Evolutionary conservation across 2,888 invertebrate species (phyloP).

Genomic region (Leistus spinibarbis): DNA sequence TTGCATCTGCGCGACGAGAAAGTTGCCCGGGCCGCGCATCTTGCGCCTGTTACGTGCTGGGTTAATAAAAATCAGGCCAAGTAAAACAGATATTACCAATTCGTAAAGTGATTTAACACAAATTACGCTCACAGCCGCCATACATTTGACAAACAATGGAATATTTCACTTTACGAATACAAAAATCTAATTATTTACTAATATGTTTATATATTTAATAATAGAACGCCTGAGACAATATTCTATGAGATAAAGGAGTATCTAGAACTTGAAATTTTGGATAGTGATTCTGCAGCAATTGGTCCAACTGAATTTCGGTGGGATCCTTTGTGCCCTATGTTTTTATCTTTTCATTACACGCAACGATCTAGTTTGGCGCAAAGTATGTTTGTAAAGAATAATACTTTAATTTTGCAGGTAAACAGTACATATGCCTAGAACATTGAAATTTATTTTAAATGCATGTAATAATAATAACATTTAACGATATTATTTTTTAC

Average conservation of each 20-base stretch:
- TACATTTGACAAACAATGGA: background rate
- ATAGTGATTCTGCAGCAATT: constrained; percentile 34
- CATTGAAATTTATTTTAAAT: too few relatives aligned
- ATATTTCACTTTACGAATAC: too few relatives aligned
- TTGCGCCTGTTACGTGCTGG: constrained; percentile 74
- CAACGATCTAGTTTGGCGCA: constrained; percentile 62
- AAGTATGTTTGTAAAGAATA: constrained; percentile 62
- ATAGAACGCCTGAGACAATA: constrained; percentile 46
- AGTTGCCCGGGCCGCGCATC: constrained; percentile 62
- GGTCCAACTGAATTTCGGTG: constrained; percentile 51
- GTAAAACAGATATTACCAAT: constrained; percentile 64
- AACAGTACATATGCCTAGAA: too few relatives aligned
- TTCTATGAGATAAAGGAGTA: constrained; percentile 46
- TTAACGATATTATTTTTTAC: constrained; percentile 38
- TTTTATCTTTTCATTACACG: constrained; percentile 62
- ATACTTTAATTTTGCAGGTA: constrained; percentile 66
- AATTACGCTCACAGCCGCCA: too few relatives aligned
- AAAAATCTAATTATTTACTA: background rate
- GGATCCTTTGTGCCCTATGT: constrained; percentile 60
- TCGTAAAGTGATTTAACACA: background rate
- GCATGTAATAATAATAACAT: too few relatives aligned
- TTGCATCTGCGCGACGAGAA: constrained; percentile 73
- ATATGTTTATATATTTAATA: background rate
- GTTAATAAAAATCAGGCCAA: constrained; percentile 70
- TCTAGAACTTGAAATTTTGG: constrained; percentile 46